A percentile compares a stretch with the other conserved stretches of the same genome.
Evolutionary conservation across 2,113 vertebrate species (phyloP).

Genomic region (Origma solitaria): DNA sequence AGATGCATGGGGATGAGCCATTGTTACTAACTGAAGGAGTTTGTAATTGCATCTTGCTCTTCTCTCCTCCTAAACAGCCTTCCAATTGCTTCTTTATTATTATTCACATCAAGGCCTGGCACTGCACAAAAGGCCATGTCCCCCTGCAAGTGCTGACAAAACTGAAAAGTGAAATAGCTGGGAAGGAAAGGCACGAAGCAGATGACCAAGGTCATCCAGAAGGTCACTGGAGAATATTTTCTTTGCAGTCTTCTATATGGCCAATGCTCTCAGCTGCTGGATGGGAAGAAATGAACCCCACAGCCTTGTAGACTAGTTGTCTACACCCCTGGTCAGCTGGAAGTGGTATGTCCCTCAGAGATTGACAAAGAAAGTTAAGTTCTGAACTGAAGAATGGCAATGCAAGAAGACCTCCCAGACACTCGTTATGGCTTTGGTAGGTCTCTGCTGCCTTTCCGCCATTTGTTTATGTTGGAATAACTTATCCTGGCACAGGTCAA

Average conservation of each 20-base stretch:
- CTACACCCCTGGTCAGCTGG: not conserved
- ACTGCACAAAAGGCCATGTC: not conserved
- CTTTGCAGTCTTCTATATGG: not conserved
- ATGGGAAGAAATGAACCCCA: not conserved
- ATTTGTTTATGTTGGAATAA: not conserved
- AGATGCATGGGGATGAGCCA: not conserved
- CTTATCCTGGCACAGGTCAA: not conserved
- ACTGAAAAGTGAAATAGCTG: not conserved
- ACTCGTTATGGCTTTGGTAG: not conserved
- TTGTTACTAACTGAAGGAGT: not conserved
- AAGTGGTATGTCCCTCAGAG: not conserved
- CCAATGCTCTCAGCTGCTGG: not conserved
- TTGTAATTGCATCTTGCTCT: not conserved
- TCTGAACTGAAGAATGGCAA: accelerated
- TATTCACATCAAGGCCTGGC: not conserved
- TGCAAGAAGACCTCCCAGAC: not conserved
- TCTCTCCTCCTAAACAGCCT: not conserved
- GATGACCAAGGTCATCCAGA: not conserved
- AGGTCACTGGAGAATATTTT: not conserved
- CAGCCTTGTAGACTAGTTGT: not conserved
- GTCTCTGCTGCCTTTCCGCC: not conserved
- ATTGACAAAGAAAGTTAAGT: not conserved
- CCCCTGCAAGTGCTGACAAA: not conserved
- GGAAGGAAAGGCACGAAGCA: not conserved
- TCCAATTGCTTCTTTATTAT: not conserved